Base-by-base conservation (phyloP, 2,888 invertebrate genomes). In the Microdon myrmicae region DNA sequence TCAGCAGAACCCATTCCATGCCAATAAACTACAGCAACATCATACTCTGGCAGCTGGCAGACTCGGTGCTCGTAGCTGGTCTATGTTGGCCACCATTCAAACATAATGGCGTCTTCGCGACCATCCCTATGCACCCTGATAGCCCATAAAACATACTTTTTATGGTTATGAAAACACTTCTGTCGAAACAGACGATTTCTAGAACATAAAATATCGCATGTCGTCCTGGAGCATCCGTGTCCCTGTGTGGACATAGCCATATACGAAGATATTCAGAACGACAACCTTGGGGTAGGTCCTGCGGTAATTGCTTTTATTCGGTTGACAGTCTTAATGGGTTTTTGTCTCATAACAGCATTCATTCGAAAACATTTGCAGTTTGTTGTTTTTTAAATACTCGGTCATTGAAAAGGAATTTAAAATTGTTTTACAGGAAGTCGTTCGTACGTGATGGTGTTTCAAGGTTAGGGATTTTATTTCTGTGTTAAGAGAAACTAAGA, bases 211-310 rank as follows among this genome's bases (percentile, higher is more conserved):
- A 14, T 13, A 10, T n/a, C 12, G 22, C 13, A 19, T 22, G 32
- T 31, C 20, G 31, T 10, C 20, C 31, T 22, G 31, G 20, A 28
- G 29, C 29, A 31, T 31, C 31, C 31, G 31, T 23, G 43, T 31
- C 43, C 29, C 10, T 10, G n/a, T n/a, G n/a, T n/a, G n/a, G n/a
- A n/a, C n/a, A n/a, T n/a, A n/a, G n/a, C n/a, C n/a, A n/a, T n/a
- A n/a, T n/a, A n/a, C n/a, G n/a, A n/a, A n/a, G n/a, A n/a, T n/a
- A n/a, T n/a, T n/a, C n/a, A n/a, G n/a, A 28, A 22, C 26, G 26
- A 39, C 39, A 45, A 61, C 64, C 64, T 64, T 64, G 56, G 56
- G 64, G 64, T 64, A 56, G 51, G 56, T 51, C 56, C 51, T 41
- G 37, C 23, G 44, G 51, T 58, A 53, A 64, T 58, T 64, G 64